Evolutionary conservation across 2,888 invertebrate genomes (phyloP).

Genomic region (Ophion ellenae): DNA sequence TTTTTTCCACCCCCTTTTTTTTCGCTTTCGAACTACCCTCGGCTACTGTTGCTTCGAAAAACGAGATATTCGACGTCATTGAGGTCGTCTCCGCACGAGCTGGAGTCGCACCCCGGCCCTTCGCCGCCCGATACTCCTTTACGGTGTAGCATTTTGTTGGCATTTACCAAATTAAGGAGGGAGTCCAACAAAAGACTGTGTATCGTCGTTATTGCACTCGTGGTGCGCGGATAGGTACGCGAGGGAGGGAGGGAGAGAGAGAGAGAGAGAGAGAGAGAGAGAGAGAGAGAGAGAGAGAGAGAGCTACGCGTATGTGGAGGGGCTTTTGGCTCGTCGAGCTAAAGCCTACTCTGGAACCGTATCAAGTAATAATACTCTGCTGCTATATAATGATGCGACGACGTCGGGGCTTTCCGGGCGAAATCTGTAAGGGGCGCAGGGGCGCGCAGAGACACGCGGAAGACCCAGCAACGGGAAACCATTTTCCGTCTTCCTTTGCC

Average conservation of each 20-base stretch:
- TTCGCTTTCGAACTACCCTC: slow-evolving; percentile 58
- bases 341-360: slow-evolving; percentile 70
- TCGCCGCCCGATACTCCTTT: slow-evolving; percentile 56
- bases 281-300: slow-evolving; percentile 19
- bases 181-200: slow-evolving; percentile 71
- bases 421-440: slow-evolving; percentile 46
- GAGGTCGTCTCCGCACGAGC: slow-evolving; percentile 26
- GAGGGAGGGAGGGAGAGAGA: slow-evolving; percentile 43
- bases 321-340: slow-evolving; percentile 55
- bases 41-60: slow-evolving; percentile 44
- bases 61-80: slow-evolving; percentile 52
- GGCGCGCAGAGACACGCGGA: slow-evolving; percentile 5
- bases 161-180: slow-evolving; percentile 81
- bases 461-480: slow-evolving; percentile 59
- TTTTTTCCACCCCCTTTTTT: slow-evolving; percentile 40
- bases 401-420: slow-evolving; percentile 59
- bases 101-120: slow-evolving; percentile 48
- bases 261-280: slow-evolving; percentile 14
- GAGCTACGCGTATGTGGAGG: slow-evolving; percentile 39
- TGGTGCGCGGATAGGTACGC: neutral
- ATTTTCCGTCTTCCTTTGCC: slow-evolving; percentile 53
- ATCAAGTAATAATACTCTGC: slow-evolving; percentile 79
- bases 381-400: slow-evolving; percentile 76
- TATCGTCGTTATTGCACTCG: slow-evolving; percentile 17
- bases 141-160: slow-evolving; percentile 78